These are phyloP conservation scores for Cerastis leucographa DNA, from an alignment of 2,888 invertebrate genomes.

Conservation along the genomic window DNA sequence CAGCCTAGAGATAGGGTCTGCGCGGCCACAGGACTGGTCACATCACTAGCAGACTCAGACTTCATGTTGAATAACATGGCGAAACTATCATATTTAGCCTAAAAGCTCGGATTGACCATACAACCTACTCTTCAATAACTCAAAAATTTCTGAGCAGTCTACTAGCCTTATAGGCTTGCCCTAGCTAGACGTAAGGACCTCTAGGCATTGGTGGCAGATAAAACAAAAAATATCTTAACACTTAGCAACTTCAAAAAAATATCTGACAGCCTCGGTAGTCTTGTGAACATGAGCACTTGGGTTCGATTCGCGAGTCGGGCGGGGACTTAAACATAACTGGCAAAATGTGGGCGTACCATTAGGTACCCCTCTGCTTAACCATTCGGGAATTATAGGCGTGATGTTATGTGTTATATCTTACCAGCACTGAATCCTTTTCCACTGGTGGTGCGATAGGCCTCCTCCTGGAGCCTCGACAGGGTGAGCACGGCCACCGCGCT, in stretches of 20 bases:
- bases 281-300: no score
- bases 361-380: no score
- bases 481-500: slow-evolving; percentile 86
- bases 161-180: not conserved
- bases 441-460: slow-evolving; percentile 92
- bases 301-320: no score
- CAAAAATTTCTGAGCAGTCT: not conserved
- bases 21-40: slow-evolving; percentile 74
- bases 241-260: no score
- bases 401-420: not conserved
- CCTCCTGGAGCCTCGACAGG: slow-evolving; percentile 92
- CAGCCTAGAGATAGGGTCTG: slow-evolving; percentile 90
- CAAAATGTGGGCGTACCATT: no score
- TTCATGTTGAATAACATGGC: slow-evolving; percentile 91
- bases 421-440: slow-evolving; percentile 92
- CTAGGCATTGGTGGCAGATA: not conserved
- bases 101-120: no score
- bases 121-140: not conserved
- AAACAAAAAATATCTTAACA: not conserved
- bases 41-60: slow-evolving; percentile 70
- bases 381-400: no score
- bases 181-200: not conserved
- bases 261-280: no score
- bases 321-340: no score
- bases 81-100: not conserved